phyloP scores from a whole-genome alignment of 2,888 invertebrate genomes.

The Perithous albicinctus region DNA sequence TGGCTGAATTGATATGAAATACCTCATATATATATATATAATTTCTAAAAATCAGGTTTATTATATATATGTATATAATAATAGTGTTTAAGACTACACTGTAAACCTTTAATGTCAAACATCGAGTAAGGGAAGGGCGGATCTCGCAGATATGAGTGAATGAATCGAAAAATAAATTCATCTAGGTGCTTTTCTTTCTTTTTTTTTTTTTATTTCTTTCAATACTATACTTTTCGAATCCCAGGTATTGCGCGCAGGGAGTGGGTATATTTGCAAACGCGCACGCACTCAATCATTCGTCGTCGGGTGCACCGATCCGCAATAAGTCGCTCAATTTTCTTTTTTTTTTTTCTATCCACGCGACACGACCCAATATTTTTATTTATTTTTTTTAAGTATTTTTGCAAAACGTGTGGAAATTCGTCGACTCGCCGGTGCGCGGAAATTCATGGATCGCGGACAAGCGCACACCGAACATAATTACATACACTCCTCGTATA shows the following conservation, averaged over 20 bases:
- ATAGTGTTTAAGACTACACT: slow-evolving; percentile 7
- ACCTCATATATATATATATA: no score
- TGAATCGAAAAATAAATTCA: slow-evolving; percentile 73
- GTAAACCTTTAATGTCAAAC: slow-evolving; percentile 35
- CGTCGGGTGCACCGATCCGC: slow-evolving; percentile 33
- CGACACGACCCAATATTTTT: neutral
- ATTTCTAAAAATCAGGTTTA: no score
- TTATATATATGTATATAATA: no score
- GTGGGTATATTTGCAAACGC: slow-evolving; percentile 48
- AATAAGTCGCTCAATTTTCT: slow-evolving; percentile 16
- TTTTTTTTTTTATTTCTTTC: slow-evolving; percentile 63
- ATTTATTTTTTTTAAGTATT: slow-evolving; percentile 19
- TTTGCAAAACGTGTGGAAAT: slow-evolving; percentile 54
- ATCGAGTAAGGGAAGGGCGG: slow-evolving; percentile 42
- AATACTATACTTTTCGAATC: slow-evolving; percentile 58
- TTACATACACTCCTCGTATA: slow-evolving; percentile 68
- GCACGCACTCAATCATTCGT: slow-evolving; percentile 55
- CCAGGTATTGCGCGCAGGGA: slow-evolving; percentile 45
- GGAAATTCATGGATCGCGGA: slow-evolving; percentile 30
- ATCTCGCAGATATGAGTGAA: slow-evolving; percentile 53
- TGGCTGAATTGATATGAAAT: no score
- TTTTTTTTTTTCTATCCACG: neutral
- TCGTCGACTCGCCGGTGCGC: slow-evolving; percentile 31
- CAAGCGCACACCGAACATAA: slow-evolving; percentile 48
- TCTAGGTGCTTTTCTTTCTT: slow-evolving; percentile 65